A percentile compares a stretch with the other conserved stretches of the same genome.
These are phyloP conservation scores for Dolichoris vasculosae DNA, from an alignment of 1,140 invertebrate genomes.

Conservation along the genomic window DNA sequence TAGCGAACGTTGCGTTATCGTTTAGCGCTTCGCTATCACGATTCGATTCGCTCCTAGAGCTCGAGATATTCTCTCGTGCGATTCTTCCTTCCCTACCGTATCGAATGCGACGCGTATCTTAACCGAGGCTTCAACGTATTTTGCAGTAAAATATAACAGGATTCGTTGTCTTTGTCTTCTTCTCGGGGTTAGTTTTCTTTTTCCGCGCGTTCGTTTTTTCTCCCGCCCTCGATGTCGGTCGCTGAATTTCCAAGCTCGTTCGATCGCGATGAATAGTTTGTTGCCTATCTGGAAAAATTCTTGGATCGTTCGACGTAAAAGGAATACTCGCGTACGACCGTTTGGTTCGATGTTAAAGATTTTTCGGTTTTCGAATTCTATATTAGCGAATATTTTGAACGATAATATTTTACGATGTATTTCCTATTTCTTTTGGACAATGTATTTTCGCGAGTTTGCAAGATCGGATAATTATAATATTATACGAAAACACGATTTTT, in stretches of 20 bases:
- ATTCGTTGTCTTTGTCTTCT: not conserved
- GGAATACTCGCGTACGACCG: not conserved
- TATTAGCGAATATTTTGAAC: too few species aligned
- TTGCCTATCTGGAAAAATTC: not conserved
- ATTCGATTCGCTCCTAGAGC: constrained; percentile 10
- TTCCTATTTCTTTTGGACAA: too few species aligned
- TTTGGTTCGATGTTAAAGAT: too few species aligned
- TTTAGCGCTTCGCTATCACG: not conserved
- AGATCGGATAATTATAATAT: too few species aligned
- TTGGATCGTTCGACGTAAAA: not conserved
- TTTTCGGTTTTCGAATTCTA: too few species aligned
- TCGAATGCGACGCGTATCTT: not conserved
- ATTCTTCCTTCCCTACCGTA: not conserved
- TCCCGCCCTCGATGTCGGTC: not conserved
- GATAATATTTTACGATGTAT: too few species aligned
- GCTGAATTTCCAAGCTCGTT: not conserved
- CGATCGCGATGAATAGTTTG: not conserved
- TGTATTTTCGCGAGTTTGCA: too few species aligned
- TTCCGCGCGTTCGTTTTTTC: not conserved
- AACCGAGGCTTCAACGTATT: not conserved
- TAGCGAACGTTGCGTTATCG: constrained; percentile 10
- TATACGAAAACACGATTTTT: too few species aligned
- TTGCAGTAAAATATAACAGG: not conserved
- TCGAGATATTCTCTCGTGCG: not conserved
- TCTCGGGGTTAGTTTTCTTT: not conserved